A percentile compares a stretch with the other conserved stretches of the same genome.
phyloP scores from a whole-genome alignment of 2,888 invertebrate species.

The Hymenopus coronatus region DNA sequence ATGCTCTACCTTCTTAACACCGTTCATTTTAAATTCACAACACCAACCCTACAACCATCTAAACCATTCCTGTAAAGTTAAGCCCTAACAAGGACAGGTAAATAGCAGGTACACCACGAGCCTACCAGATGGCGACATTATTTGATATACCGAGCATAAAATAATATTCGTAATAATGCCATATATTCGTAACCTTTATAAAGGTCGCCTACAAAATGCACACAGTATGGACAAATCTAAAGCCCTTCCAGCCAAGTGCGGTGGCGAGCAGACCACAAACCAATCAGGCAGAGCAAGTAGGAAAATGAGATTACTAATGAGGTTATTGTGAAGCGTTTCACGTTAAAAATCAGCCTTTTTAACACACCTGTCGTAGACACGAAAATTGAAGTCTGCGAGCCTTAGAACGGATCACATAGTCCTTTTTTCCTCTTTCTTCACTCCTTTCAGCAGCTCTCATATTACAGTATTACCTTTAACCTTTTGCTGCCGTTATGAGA shows the following conservation, averaged over 20 bases:
- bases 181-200: too few relatives aligned
- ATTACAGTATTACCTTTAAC: background rate
- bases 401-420: background rate
- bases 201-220: background rate
- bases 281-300: background rate
- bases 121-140: too few relatives aligned
- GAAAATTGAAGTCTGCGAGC: background rate
- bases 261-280: background rate
- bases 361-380: background rate
- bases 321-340: background rate
- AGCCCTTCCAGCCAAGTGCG: background rate
- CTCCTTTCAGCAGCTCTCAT: background rate
- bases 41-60: too few relatives aligned
- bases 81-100: too few relatives aligned
- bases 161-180: too few relatives aligned
- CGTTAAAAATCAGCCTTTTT: background rate
- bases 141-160: too few relatives aligned
- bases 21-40: too few relatives aligned
- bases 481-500: background rate
- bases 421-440: background rate
- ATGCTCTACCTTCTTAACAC: too few relatives aligned
- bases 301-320: background rate
- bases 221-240: background rate
- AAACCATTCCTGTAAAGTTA: too few relatives aligned
- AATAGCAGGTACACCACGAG: too few relatives aligned